A percentile compares a stretch with the other conserved stretches of the same genome.
Evolutionary conservation across 2,888 invertebrate species (phyloP).

Genomic region (Selenia dentaria): DNA sequence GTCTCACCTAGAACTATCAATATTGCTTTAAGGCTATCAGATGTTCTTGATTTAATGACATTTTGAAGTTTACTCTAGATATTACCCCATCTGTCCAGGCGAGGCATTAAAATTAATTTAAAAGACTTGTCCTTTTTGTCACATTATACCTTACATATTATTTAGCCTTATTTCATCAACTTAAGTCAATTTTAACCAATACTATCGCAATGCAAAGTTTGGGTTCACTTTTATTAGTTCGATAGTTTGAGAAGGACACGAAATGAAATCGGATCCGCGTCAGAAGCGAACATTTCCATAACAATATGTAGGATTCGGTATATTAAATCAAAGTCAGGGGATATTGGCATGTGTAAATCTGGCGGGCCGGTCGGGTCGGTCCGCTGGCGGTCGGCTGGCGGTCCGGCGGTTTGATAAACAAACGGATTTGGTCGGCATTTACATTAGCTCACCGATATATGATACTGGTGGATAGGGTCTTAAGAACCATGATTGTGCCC

Average conservation of each 20-base stretch:
- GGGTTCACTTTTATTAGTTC: background rate
- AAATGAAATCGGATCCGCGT: slow-evolving; percentile 15
- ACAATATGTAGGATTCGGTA: slow-evolving; percentile 27
- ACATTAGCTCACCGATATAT: slow-evolving; percentile 2
- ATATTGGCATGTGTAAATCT: slow-evolving; percentile 35
- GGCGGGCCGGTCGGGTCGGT: slow-evolving; percentile 1
- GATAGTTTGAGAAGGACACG: slow-evolving; percentile 1
- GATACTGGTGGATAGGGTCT: background rate
- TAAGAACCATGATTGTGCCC: too few relatives aligned
- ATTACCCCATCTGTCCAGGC: too few relatives aligned
- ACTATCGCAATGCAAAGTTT: too few relatives aligned
- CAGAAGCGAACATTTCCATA: slow-evolving; percentile 25
- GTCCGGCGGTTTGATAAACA: slow-evolving; percentile 27
- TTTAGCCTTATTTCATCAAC: too few relatives aligned
- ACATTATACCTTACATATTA: too few relatives aligned
- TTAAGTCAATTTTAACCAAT: too few relatives aligned
- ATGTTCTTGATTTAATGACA: too few relatives aligned
- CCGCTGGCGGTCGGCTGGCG: background rate
- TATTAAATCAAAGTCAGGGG: slow-evolving; percentile 39
- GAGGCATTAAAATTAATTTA: too few relatives aligned
- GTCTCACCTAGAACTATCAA: too few relatives aligned
- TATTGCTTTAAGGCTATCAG: too few relatives aligned
- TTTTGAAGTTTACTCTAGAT: too few relatives aligned
- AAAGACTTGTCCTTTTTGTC: too few relatives aligned
- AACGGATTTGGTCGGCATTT: slow-evolving; percentile 22